These are phyloP conservation scores for Rosalia funebris DNA, from an alignment of 2,888 invertebrate species.

Conservation along the genomic window DNA sequence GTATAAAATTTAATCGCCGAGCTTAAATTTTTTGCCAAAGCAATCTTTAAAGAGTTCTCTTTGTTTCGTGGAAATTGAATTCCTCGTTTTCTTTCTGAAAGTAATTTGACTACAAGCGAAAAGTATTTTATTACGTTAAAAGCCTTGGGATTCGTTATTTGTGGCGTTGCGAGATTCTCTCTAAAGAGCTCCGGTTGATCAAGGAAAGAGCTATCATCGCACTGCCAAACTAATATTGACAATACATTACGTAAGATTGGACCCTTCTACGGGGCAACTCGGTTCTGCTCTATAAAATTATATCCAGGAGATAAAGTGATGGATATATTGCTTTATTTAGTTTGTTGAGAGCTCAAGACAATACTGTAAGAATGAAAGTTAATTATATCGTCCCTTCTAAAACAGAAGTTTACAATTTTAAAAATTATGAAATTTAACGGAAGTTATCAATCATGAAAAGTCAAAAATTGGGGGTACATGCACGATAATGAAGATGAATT, in stretches of 20 bases:
- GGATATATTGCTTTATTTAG: too few relatives aligned
- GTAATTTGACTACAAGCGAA: slow-evolving; percentile 48
- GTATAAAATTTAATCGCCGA: slow-evolving; percentile 33
- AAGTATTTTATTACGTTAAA: slow-evolving; percentile 48
- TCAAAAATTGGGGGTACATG: too few relatives aligned
- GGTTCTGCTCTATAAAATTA: too few relatives aligned
- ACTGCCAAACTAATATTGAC: slow-evolving; percentile 24
- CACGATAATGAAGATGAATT: too few relatives aligned
- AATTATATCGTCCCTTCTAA: too few relatives aligned
- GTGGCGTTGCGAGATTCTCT: slow-evolving; percentile 36
- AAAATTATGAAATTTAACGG: too few relatives aligned
- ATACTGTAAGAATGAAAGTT: too few relatives aligned
- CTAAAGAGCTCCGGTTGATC: slow-evolving; percentile 22
- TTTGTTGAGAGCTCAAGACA: too few relatives aligned
- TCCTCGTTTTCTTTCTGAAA: slow-evolving; percentile 43
- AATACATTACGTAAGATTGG: slow-evolving; percentile 23
- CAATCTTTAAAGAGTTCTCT: slow-evolving; percentile 31
- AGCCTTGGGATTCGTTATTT: slow-evolving; percentile 44
- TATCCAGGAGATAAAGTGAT: too few relatives aligned
- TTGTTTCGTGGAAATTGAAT: slow-evolving; percentile 49
- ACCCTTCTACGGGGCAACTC: neutral
- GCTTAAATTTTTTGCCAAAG: slow-evolving; percentile 31
- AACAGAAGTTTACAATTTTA: too few relatives aligned
- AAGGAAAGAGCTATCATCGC: slow-evolving; percentile 26
- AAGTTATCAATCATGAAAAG: too few relatives aligned